Evolutionary conservation across 2,797 vertebrate species (phyloP).

Genomic region (Pelodytes ibericus): DNA sequence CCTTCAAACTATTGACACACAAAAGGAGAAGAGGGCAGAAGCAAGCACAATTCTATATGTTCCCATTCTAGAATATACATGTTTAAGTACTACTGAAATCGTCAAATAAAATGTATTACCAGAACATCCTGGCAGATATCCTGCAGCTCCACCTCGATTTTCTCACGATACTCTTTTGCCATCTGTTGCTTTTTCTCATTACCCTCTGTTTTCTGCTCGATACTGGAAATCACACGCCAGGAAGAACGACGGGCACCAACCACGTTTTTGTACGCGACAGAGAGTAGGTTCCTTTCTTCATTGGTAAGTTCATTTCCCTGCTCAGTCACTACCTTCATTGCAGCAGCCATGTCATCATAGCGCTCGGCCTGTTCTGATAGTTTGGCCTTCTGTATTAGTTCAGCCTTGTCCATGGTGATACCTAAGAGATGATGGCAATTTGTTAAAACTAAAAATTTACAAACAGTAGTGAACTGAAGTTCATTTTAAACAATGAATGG

Average conservation of each 20-base stretch:
- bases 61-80: no score
- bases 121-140: slow-evolving; percentile 97
- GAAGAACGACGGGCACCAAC: slow-evolving; percentile 97
- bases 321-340: slow-evolving; percentile 95
- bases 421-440: slow-evolving; percentile 52
- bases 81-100: no score
- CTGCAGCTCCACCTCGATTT: slow-evolving; percentile 92
- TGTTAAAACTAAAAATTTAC: no score
- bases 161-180: slow-evolving; percentile 92
- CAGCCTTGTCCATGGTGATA: slow-evolving; percentile 92
- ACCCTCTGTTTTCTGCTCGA: slow-evolving; percentile 94
- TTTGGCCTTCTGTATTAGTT: slow-evolving; percentile 98
- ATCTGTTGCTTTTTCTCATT: slow-evolving; percentile 98
- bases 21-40: no score
- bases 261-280: slow-evolving; percentile 98
- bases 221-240: slow-evolving; percentile 98
- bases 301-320: slow-evolving; percentile 92
- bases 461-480: no score
- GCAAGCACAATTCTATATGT: no score
- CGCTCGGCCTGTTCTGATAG: slow-evolving; percentile 98
- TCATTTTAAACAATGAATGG: no score
- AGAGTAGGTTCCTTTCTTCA: slow-evolving; percentile 95
- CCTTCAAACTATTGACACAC: no score
- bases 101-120: slow-evolving; percentile 69
- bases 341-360: slow-evolving; percentile 95